phyloP scores from a whole-genome alignment of 2,888 invertebrate genomes.

The Eurytoma adleriae region DNA sequence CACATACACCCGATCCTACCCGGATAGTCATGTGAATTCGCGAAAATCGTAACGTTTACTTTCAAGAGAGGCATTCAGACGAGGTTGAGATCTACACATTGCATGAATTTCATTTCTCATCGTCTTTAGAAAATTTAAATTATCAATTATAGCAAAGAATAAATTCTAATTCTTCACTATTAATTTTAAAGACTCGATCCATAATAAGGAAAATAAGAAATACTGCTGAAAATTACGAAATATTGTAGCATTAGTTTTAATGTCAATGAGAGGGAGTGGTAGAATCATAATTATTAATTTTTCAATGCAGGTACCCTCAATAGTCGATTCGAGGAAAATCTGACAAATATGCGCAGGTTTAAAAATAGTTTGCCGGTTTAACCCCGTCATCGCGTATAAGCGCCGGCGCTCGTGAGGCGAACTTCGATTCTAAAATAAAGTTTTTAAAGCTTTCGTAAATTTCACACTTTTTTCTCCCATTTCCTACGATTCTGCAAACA shows the following conservation, averaged over 20 bases:
- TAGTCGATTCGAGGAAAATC: slow-evolving; percentile 32
- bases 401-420: background rate
- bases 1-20: background rate
- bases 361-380: slow-evolving; percentile 24
- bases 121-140: no score
- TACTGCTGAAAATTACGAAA: no score
- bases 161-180: no score
- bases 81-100: no score
- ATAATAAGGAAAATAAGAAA: no score
- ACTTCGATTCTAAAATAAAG: slow-evolving; percentile 24
- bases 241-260: no score
- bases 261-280: no score
- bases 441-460: background rate
- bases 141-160: no score
- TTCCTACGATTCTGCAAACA: background rate
- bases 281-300: background rate
- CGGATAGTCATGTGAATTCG: no score
- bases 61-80: no score
- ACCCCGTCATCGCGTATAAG: slow-evolving; percentile 3
- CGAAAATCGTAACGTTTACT: no score
- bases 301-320: background rate
- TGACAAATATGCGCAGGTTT: slow-evolving; percentile 14
- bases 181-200: no score
- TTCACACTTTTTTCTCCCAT: background rate
- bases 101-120: background rate